A percentile compares a stretch with the other conserved stretches of the same genome.
phyloP scores from a whole-genome alignment of 2,888 invertebrate genomes.

The Psylliodes chrysocephalus region DNA sequence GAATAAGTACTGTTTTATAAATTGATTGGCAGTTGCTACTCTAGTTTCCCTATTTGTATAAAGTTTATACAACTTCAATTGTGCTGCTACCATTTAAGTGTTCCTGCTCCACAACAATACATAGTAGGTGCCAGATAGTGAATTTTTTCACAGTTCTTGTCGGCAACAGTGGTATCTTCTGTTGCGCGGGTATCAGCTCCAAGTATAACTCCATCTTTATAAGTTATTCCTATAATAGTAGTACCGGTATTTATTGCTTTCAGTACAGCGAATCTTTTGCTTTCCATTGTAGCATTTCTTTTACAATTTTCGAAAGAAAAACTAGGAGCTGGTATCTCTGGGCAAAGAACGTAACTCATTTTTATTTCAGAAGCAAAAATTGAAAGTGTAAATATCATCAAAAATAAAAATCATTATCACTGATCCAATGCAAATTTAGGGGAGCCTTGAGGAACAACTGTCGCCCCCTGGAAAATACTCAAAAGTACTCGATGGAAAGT shows the following conservation, averaged over 20 bases:
- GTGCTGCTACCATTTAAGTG: conserved; percentile 92
- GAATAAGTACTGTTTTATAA: conserved; percentile 94
- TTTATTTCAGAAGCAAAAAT: too few relatives aligned
- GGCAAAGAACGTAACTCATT: conserved; percentile 77
- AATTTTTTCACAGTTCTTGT: conserved; percentile 96
- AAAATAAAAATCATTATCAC: too few relatives aligned
- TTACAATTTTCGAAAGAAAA: conserved; percentile 88
- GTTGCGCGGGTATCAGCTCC: conserved; percentile 99
- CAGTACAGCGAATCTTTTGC: conserved; percentile 83
- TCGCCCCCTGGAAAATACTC: too few relatives aligned
- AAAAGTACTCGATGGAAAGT: too few relatives aligned
- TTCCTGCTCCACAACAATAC: conserved; percentile 98
- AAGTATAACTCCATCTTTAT: conserved; percentile 94
- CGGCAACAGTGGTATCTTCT: conserved; percentile 93
- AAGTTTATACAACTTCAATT: conserved; percentile 90
- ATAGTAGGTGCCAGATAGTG: conserved; percentile 88
- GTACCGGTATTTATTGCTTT: conserved; percentile 96
- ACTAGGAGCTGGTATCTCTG: conserved; percentile 77
- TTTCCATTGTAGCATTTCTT: conserved; percentile 86
- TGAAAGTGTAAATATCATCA: too few relatives aligned
- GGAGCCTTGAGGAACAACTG: too few relatives aligned
- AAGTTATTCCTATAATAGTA: conserved; percentile 93
- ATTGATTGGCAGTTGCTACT: conserved; percentile 88
- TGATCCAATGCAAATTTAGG: too few relatives aligned
- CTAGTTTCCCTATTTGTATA: conserved; percentile 92